Conservation (phyloP, 2,113 vertebrate species). For the Chionomys nivalis region DNA sequence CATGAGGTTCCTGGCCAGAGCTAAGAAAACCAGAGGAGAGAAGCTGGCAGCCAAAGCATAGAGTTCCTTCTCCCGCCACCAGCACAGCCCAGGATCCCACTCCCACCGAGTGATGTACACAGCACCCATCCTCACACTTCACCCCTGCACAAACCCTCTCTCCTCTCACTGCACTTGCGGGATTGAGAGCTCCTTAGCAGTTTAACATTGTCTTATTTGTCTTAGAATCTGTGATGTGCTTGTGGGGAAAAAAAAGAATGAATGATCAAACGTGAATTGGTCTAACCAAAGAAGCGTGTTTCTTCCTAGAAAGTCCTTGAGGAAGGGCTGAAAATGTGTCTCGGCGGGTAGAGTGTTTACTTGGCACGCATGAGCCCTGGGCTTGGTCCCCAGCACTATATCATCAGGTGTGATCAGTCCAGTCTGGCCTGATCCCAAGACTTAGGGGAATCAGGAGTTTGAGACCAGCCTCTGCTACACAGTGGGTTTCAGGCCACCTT, state of each 20-base stretch:
- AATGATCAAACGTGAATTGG: not conserved
- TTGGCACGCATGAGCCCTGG: not conserved
- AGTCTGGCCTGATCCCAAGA: not conserved
- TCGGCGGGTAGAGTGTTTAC: not conserved
- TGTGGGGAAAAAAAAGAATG: not conserved
- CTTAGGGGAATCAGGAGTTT: not conserved
- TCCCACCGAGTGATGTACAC: not conserved
- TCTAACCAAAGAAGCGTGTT: not conserved
- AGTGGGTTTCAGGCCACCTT: not conserved
- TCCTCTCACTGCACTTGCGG: not conserved
- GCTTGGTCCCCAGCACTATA: not conserved
- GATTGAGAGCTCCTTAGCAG: not conserved
- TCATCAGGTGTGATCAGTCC: not conserved
- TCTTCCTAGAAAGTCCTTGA: constrained; percentile 37
- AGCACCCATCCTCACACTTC: not conserved
- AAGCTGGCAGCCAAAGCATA: not conserved
- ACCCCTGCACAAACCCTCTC: not conserved
- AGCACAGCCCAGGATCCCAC: not conserved
- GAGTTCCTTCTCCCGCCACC: not conserved
- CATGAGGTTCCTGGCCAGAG: constrained; percentile 39
- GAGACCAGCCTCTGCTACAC: not conserved
- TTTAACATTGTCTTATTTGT: not conserved
- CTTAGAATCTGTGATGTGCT: not conserved
- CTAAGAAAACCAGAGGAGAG: constrained; percentile 14
- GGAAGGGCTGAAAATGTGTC: not conserved